Evolutionary conservation across 2,888 invertebrate species (phyloP), one percentile per base, ranked within the genome.

Genomic region (Theristus sp.): DNA sequence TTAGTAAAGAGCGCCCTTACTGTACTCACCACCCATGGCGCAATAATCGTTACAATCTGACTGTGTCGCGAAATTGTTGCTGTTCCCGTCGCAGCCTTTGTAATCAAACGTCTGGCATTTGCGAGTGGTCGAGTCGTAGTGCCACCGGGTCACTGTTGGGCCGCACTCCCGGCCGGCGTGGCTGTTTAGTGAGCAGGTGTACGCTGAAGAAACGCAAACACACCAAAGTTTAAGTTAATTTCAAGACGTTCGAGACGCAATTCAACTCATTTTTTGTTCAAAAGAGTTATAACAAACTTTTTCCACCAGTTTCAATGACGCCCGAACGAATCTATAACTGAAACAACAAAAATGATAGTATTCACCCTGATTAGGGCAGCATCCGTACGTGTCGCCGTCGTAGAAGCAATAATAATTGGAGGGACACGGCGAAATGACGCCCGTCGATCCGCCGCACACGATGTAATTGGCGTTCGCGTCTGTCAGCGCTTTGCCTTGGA

Each of bases 391-490:
- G 49, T 30, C 47, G 22, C 59, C 59, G 26, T 61, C 59, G 27
- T 31, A 61, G 57, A 62, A 46, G 54, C 62, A 62, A 30, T 61
- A 57, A 26, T 62, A 49, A 46, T 53, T 52, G 2, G 49, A 20
- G 1, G 61, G 54, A 49, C 61, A 63, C 6, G 38, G 24, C 6
- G 2, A 10, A 1, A 54, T 17, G 27, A 27, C 13, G 27, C 54
- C 54, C 6, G 22, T 27, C 3, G 67, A 65, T 24, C 65, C 63
- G 25, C 71, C 72, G 60, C 72, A 72, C 62, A 71, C 67, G 60
- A 71, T 68, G 63, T 70, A 72, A 64, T 71, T 71, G 46, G 69
- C 68, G 60, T 69, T 71, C 56, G 72, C 70, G 60, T 71, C 71
- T 38, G 69, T 71, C 57, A 71, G 66, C 2, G 72, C 72, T 1